Evolutionary conservation across 2,113 vertebrate species (phyloP), one percentile per base, ranked within the genome.

Genomic region (Okapia johnstoni): DNA sequence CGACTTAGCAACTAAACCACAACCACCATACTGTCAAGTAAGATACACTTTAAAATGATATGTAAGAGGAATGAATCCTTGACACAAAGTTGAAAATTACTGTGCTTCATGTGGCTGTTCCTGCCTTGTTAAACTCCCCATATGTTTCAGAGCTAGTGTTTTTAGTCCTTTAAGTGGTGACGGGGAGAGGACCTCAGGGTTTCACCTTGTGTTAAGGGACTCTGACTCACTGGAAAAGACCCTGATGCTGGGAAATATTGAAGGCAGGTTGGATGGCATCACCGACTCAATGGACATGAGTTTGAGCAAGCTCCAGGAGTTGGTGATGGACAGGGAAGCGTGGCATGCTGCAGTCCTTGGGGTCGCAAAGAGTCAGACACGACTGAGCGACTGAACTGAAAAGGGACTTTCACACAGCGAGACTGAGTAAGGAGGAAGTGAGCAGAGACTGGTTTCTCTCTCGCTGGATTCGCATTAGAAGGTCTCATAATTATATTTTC

Each of bases 301-400:
- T 40, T 40, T 70, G 66, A 11, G 66, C 19, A 70, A 6, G n/a
- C n/a, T 40, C 66, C 2, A 2, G 66, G n/a, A 70, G 19, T 40
- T 70, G n/a, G 66, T 40, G 66, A 6, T 40, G n/a, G n/a, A 70
- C 66, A 40, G 66, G 66, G 66, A 40, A 23, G 66, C n/a, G n/a
- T 23, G n/a, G 66, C 5, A 10, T 23, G 19, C n/a, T 70, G 5
- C 66, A 6, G n/a, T 23, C n/a, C n/a, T 13, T 1, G 10, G 66
- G 19, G 19, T 40, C 3, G 10, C n/a, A 70, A 21, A 70, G n/a
- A 70, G 66, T 23, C 1, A 0, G 19, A 40, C 10, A 0, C 3
- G 19, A 70, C n/a, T 40, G n/a, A 70, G 66, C 5, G 1, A 40
- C 19, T 40, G n/a, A 70, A 23, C n/a, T 23, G 66, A 40, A 40